phyloP scores from a whole-genome alignment of 2,797 vertebrate species.

The Pempheris klunzingeri region DNA sequence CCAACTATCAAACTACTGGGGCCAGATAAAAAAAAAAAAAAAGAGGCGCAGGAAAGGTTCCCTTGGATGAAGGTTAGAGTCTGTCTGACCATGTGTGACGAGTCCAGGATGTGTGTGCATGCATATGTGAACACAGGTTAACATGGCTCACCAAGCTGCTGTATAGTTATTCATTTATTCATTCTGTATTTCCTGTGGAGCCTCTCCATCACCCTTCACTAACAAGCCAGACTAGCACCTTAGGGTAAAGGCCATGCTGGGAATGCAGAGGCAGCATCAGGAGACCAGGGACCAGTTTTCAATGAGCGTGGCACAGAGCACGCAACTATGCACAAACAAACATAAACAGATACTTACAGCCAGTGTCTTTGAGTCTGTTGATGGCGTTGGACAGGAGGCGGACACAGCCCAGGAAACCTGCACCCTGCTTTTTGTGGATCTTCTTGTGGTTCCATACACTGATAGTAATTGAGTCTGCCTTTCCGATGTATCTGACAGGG shows the following conservation, averaged over 20 bases:
- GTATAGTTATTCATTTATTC: conserved; percentile 21
- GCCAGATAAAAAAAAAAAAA: conserved; percentile 31
- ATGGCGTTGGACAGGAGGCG: conserved; percentile 96
- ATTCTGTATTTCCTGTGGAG: neutral
- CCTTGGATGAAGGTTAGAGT: conserved; percentile 18
- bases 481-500: conserved; percentile 90
- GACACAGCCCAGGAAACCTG: conserved; percentile 96
- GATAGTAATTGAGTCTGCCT: conserved; percentile 98
- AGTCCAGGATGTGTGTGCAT: conserved; percentile 19
- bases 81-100: neutral
- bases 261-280: conserved; percentile 3
- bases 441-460: conserved; percentile 99
- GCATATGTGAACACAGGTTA: conserved; percentile 9
- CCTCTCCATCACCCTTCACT: conserved; percentile 1
- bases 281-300: conserved; percentile 26
- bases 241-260: conserved; percentile 4
- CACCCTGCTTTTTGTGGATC: conserved; percentile 99
- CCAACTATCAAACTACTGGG: conserved; percentile 27
- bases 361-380: conserved; percentile 98
- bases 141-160: neutral
- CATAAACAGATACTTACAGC: conserved; percentile 89
- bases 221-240: conserved; percentile 13
- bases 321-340: conserved; percentile 4
- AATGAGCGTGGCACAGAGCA: conserved; percentile 4
- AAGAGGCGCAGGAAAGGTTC: conserved; percentile 6